Evolutionary conservation across 2,113 vertebrate species (phyloP).

Genomic region (Bambusicola thoracicus): DNA sequence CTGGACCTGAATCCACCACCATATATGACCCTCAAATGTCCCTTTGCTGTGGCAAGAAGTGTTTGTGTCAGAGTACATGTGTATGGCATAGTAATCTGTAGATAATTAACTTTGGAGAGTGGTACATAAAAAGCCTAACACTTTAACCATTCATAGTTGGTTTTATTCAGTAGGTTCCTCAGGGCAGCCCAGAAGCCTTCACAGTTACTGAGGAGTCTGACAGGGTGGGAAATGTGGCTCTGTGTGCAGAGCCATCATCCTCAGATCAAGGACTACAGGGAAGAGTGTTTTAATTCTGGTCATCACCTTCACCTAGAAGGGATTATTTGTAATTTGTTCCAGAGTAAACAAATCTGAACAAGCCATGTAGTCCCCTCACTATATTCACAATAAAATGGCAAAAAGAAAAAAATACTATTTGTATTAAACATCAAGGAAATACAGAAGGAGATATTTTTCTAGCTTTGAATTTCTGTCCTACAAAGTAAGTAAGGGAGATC

Average conservation of each 20-base stretch:
- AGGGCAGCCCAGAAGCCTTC: not conserved
- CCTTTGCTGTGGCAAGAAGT: not conserved
- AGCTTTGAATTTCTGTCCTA: not conserved
- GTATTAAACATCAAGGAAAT: not conserved
- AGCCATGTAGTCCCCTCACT: not conserved
- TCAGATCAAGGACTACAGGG: not conserved
- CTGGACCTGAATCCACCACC: not conserved
- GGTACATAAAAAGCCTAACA: not conserved
- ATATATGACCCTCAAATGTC: accelerated
- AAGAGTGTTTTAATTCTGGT: not conserved
- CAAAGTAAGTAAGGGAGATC: not conserved
- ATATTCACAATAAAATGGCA: not conserved
- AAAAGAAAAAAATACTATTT: not conserved
- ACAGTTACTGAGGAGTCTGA: not conserved
- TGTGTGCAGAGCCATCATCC: not conserved
- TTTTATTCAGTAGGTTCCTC: not conserved
- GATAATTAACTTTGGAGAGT: not conserved
- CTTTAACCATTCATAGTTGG: not conserved
- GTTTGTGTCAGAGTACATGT: not conserved
- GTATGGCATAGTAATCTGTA: not conserved
- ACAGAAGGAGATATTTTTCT: not conserved
- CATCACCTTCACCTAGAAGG: not conserved
- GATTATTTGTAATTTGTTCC: not conserved
- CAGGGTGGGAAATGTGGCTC: not conserved
- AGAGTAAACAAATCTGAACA: not conserved